Conservation (phyloP, 2,888 invertebrate species). For the Coelopa pilipes region DNA sequence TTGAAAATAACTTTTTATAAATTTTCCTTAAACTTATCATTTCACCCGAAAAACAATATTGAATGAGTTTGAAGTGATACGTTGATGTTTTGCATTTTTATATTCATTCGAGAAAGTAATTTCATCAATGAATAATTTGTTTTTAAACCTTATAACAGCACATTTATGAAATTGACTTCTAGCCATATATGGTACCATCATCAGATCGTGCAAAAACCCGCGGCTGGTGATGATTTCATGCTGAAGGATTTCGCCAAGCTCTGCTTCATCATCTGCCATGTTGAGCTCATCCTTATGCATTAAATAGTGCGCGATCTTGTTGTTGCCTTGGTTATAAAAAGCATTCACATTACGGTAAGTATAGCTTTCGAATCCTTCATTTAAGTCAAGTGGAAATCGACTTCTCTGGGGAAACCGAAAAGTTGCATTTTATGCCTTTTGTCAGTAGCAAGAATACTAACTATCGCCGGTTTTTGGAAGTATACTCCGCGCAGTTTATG, state of each 20-base stretch:
- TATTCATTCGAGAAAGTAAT: neutral
- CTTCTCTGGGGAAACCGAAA: constrained; percentile 1
- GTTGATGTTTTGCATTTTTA: neutral
- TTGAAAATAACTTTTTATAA: neutral
- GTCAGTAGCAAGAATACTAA: neutral
- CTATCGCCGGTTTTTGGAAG: neutral
- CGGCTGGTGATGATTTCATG: constrained; percentile 20
- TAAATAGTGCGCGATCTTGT: constrained; percentile 8
- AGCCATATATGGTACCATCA: constrained; percentile 9
- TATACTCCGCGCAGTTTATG: neutral
- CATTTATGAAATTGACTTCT: neutral
- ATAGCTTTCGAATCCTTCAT: neutral
- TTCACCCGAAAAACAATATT: constrained; percentile 31
- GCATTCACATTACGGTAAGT: neutral
- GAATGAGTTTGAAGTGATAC: constrained; percentile 22
- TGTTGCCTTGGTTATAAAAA: neutral
- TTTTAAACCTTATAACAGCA: constrained; percentile 17
- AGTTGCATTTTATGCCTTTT: neutral
- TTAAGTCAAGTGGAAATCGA: constrained; percentile 24
- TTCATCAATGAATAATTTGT: constrained; percentile 12
- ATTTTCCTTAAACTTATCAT: neutral
- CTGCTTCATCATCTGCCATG: neutral
- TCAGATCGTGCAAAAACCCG: neutral
- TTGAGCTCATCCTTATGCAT: neutral
- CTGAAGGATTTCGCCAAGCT: neutral